Evolutionary conservation across 1,140 invertebrate species (phyloP).

Genomic region (Drosophila kurseongensis): DNA sequence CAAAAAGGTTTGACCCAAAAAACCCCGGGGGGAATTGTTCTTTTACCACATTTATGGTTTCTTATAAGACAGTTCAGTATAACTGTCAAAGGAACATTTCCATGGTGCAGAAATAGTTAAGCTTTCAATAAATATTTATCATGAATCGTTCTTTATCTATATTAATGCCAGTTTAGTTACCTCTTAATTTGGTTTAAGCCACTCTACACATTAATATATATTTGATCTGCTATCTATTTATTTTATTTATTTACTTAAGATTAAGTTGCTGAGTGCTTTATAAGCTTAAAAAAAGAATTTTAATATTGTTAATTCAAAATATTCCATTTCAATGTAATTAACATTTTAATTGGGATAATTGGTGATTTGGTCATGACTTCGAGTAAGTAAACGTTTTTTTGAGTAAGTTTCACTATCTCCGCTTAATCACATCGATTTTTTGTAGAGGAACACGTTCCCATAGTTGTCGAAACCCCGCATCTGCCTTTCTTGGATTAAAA

Average conservation of each 20-base stretch:
- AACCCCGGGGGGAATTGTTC: conserved; percentile 3
- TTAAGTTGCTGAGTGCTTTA: too few relatives aligned
- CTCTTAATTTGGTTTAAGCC: too few relatives aligned
- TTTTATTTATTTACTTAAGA: too few relatives aligned
- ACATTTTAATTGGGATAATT: not conserved
- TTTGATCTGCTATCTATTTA: not conserved
- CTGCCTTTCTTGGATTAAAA: conserved; percentile 61
- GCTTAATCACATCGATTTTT: conserved; percentile 65
- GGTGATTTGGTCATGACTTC: not conserved
- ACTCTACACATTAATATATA: too few relatives aligned
- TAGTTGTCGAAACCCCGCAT: conserved; percentile 50
- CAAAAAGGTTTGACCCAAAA: conserved; percentile 31
- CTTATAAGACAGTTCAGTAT: not conserved
- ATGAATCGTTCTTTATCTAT: too few relatives aligned
- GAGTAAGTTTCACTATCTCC: conserved; percentile 10
- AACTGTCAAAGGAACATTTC: not conserved
- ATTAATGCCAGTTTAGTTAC: too few relatives aligned
- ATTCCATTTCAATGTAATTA: not conserved
- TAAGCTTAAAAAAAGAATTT: too few relatives aligned
- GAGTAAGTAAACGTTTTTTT: not conserved
- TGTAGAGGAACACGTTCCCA: conserved; percentile 63
- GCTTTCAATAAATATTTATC: too few relatives aligned
- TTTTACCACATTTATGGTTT: not conserved
- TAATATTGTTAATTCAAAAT: too few relatives aligned
- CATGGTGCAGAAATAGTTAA: not conserved